Percentiles rank a stretch among this genome's conserved stretches.
phyloP scores from a whole-genome alignment of 2,888 invertebrate genomes.

The Heliconius cydno region DNA sequence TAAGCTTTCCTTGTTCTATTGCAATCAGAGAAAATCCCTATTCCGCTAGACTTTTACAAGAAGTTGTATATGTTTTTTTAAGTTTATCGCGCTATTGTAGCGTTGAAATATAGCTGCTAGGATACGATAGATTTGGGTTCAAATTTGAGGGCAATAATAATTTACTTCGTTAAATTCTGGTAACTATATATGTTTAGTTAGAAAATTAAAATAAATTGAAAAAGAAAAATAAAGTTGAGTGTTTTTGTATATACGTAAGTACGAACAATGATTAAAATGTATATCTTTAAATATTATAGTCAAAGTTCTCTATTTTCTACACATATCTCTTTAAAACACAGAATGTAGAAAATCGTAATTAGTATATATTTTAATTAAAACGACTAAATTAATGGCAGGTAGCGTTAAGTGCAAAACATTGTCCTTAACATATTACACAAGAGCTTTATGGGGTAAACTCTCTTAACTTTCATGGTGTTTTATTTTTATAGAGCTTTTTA shows the following conservation, averaged over 20 bases:
- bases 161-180: too few species aligned
- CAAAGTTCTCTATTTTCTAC: neutral
- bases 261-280: too few species aligned
- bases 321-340: neutral
- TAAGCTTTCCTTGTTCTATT: slow-evolving; percentile 27
- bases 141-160: neutral
- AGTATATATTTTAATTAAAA: neutral
- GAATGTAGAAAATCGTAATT: neutral
- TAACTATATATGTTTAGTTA: too few species aligned
- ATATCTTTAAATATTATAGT: too few species aligned
- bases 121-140: neutral
- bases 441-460: slow-evolving; percentile 16
- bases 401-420: slow-evolving; percentile 23
- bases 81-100: neutral
- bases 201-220: too few species aligned
- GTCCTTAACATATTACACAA: slow-evolving; percentile 3
- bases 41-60: slow-evolving; percentile 12
- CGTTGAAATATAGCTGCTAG: neutral
- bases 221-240: too few species aligned
- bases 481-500: neutral
- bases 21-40: slow-evolving; percentile 25
- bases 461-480: slow-evolving; percentile 24
- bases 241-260: too few species aligned
- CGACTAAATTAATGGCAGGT: neutral
- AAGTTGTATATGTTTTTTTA: slow-evolving; percentile 7